Percentiles rank a stretch among this genome's conserved stretches.
Conservation (phyloP, 2,797 vertebrate genomes). For the Pygocentrus nattereri region DNA sequence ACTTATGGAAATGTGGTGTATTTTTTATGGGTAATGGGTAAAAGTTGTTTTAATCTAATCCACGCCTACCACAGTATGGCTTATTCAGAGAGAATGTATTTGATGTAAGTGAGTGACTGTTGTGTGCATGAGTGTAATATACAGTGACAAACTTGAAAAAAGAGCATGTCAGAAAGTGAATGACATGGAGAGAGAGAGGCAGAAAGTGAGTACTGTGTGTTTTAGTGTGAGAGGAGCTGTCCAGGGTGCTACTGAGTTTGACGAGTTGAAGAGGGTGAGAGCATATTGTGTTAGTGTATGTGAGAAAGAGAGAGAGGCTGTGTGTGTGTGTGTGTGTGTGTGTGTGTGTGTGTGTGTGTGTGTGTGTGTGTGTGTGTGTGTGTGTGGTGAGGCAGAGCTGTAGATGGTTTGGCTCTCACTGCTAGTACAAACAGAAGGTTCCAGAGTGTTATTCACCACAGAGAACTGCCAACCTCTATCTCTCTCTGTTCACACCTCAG, state of each 20-base stretch:
- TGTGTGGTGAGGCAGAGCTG: conserved; percentile 35
- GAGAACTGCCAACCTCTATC: conserved; percentile 45
- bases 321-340: conserved; percentile 35
- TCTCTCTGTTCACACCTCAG: conserved; percentile 37
- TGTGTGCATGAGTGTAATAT: conserved; percentile 7
- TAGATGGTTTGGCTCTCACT: conserved; percentile 59
- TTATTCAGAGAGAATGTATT: neutral
- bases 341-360: conserved; percentile 21
- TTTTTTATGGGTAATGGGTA: no score
- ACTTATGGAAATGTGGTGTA: no score
- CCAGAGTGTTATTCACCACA: conserved; percentile 49
- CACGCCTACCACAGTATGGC: neutral
- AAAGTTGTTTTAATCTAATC: neutral
- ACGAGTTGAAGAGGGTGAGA: conserved; percentile 57
- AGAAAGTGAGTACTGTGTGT: conserved; percentile 34
- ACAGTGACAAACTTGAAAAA: conserved; percentile 23
- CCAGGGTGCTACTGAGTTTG: conserved; percentile 58
- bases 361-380: conserved; percentile 46
- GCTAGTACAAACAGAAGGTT: conserved; percentile 62
- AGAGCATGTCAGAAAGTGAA: conserved; percentile 40
- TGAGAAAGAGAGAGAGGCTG: conserved; percentile 40
- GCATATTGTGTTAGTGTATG: conserved; percentile 52
- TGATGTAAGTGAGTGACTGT: neutral
- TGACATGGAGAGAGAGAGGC: conserved; percentile 39
- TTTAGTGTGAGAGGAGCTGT: conserved; percentile 54